Evolutionary conservation across 2,113 vertebrate genomes (phyloP), one percentile per base, ranked within the genome.

Genomic region (Cyanocitta stelleri): DNA sequence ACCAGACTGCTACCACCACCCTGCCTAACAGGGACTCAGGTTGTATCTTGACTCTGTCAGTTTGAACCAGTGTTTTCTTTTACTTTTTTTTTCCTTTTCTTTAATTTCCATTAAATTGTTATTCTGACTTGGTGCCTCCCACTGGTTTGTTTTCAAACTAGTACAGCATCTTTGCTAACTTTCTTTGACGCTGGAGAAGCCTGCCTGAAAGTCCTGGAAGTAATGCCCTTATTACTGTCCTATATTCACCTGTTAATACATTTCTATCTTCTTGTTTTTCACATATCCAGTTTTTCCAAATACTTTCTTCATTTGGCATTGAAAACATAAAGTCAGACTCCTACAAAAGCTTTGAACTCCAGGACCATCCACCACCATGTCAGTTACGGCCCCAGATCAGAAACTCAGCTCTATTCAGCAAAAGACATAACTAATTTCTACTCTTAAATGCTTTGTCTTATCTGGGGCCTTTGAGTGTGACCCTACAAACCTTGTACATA

Each of bases 371-470:
- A 30, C 51, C 26, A 44, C 43, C 35, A 37, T 1, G 1, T 30
- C 30, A 44, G 14, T 54, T 89, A 44, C 1, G 2, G 55, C 44
- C 23, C 16, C 52, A 66, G 48, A 69, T 64, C 43, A 66, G 56
- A 76, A 17, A 23, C 80, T 11, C 32, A 66, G 16, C 23, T 52
- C 27, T 80, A 8, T 15, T 73, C 17, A 84, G 64, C 49, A 84
- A 89, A 91, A 82, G 58, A 54, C 43, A 23, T 19, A 61, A 43
- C 33, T 29, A 90, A 64, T 79, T 94, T 66, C 37, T 88, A 12
- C 51, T 58, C 51, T 81, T 93, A 92, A 92, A 93, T 59, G 35
- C 44, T 95, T 94, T 95, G 76, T 91, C 56, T 9, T 90, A 49
- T 9, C 39, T 69, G 30, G 16, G 62, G 62, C 67, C 85, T 87